Percentiles rank a stretch among this genome's conserved stretches.
Evolutionary conservation across 2,888 invertebrate genomes (phyloP).

Genomic region (Julus scandinavius): DNA sequence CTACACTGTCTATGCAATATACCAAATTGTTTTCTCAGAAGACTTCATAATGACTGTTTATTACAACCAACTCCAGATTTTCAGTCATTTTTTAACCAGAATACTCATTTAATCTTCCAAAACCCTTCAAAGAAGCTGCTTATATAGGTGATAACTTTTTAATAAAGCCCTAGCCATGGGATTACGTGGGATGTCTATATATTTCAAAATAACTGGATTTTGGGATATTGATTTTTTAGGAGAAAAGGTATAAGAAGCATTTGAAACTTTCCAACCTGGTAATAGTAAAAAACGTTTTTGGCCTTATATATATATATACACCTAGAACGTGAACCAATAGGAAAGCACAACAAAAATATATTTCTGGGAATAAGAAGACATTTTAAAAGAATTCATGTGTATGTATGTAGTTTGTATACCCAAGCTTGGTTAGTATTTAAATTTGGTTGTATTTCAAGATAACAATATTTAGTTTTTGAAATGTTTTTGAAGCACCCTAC

Average conservation of each 20-base stretch:
- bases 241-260: background rate
- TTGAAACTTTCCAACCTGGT: background rate
- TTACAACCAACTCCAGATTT: background rate
- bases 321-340: too few relatives aligned
- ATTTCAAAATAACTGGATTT: slow-evolving; percentile 24
- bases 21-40: background rate
- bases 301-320: too few relatives aligned
- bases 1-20: background rate
- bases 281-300: background rate
- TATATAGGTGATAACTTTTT: background rate
- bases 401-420: too few relatives aligned
- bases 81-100: background rate
- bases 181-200: background rate
- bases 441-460: too few relatives aligned
- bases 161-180: background rate
- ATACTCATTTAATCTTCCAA: background rate
- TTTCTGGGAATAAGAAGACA: too few relatives aligned
- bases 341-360: too few relatives aligned
- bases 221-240: slow-evolving; percentile 1
- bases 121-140: background rate
- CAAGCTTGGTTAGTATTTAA: too few relatives aligned
- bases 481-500: background rate
- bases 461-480: too few relatives aligned
- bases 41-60: background rate
- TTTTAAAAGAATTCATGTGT: too few relatives aligned